Base-by-base conservation (phyloP, 2,113 vertebrate species). In the Oxygymnocypris stewartii region DNA sequence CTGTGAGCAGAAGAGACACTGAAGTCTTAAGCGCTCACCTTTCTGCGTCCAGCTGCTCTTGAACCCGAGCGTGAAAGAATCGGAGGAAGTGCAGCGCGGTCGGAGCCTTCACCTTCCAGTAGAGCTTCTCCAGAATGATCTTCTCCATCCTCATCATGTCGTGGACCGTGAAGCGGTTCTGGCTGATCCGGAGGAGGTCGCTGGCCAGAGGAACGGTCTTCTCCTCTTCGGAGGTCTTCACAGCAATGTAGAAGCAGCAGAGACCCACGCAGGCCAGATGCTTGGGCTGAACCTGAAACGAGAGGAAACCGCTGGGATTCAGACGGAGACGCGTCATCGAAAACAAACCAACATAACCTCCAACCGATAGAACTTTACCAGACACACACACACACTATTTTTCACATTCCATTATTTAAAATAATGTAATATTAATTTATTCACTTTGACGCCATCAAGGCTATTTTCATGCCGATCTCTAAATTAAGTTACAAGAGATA, bases 141-240 rank as follows among this genome's bases (percentile, higher is more conserved):
- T 96, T 98, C 91, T 99, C 98, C 98, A 99, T 99, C 89, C 98
- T 96, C 95, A 97, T 98, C 96, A 99, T 93, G 89, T 99, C 98
- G 2, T 97, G 97, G 90, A 97, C 95, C 0, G 96, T 99, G 89
- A 99, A 99, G 90, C 96, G 96, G 20, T 96, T 98, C 92, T 99
- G 98, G 90, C 96, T 98, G 91, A 99, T 98, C 85, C 97, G 94
- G 92, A 99, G 97, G 90, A 99, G 91, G 82, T 99, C 97, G 12
- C 91, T 96, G 85, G 97, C 97, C 82, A 96, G 82, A 25, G 98
- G 97, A 86, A 99, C 93, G 12, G 96, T 99, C 88, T 96, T 96
- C 88, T 99, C 97, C 77, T 99, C 98, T 90, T 99, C 97, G 0
- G 93, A 89, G 10, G 94, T 94, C 90, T 99, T 99, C 69, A 98